Base-by-base conservation (phyloP, 2,797 vertebrate genomes). In the Gymnopithys bicolor region DNA sequence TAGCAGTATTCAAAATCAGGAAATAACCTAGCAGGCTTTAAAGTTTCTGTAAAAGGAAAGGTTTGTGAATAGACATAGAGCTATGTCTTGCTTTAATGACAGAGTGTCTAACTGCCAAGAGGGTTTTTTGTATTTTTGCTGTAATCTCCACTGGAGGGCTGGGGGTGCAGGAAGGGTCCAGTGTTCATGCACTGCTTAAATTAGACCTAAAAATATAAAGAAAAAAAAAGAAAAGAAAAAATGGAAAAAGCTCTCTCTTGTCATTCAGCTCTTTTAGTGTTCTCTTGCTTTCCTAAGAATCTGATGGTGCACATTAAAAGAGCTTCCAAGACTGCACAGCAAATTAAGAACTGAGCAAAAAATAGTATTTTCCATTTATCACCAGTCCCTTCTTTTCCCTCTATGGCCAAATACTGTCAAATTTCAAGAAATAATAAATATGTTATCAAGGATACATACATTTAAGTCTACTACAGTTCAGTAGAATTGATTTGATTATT, bases 121-220 rank as follows among this genome's bases (percentile, higher is more conserved):
- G 4, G 11, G 6, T 33, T 62, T 60, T 81, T n/a, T n/a, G 13
- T 32, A 17, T 51, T 60, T 23, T n/a, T 22, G 15, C 11, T 45
- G 9, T 19, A 59, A 33, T 43, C 7, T 23, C 8, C 62, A 7
- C 21, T 12, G 2, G 32, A 11, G 4, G 8, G 10, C 5, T 6
- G 1, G 4, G 35, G 19, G 4, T 8, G 7, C 3, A 3, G 10
- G 11, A 55, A 49, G 28, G 7, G 9, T 46, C 4, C 22, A 41
- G 5, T 19, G 24, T 35, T 13, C 11, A 14, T 22, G 21, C 13
- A 17, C 19, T 49, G 28, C 15, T 39, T 37, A 85, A 81, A 32
- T 28, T 51, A 41, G 43, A 18, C 19, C 7, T 41, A 41, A 62
- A 81, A 64, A n/a, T 14, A 12, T 2, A 78, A 27, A 35, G 9